These are phyloP conservation scores for Knipowitschia caucasica DNA, from an alignment of 2,797 vertebrate species.

Conservation along the genomic window DNA sequence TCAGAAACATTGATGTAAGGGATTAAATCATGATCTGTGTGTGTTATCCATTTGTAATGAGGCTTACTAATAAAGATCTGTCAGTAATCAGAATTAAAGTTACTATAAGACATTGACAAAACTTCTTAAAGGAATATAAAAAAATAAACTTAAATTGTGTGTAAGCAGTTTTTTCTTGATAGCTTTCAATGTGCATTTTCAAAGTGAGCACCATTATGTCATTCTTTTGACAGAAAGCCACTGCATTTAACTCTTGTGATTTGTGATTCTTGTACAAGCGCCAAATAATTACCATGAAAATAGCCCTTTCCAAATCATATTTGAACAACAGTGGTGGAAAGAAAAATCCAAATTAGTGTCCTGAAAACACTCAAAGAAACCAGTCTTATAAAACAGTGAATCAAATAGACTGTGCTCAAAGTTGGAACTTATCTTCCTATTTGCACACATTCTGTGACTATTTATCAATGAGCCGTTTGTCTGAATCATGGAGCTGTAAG, in stretches of 20 bases:
- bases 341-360: constrained; percentile 14
- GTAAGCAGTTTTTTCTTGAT: neutral
- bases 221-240: too few relatives aligned
- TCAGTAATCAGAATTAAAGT: neutral
- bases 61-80: neutral
- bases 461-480: constrained; percentile 44
- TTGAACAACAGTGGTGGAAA: constrained; percentile 21
- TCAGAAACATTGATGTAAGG: neutral
- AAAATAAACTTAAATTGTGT: constrained; percentile 1
- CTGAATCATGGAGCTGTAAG: constrained; percentile 35
- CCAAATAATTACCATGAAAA: too few relatives aligned
- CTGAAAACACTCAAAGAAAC: constrained; percentile 2
- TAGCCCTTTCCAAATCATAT: constrained; percentile 21
- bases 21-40: neutral
- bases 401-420: constrained; percentile 1
- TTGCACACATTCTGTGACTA: constrained; percentile 14
- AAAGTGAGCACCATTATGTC: too few relatives aligned
- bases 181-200: too few relatives aligned
- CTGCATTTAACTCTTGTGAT: too few relatives aligned
- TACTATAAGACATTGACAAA: neutral
- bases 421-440: constrained; percentile 19
- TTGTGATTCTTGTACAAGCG: too few relatives aligned
- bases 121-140: too few relatives aligned
- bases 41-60: neutral
- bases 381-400: constrained; percentile 1